phyloP scores from a whole-genome alignment of 2,113 vertebrate species.

The Muntiacus muntjak region DNA sequence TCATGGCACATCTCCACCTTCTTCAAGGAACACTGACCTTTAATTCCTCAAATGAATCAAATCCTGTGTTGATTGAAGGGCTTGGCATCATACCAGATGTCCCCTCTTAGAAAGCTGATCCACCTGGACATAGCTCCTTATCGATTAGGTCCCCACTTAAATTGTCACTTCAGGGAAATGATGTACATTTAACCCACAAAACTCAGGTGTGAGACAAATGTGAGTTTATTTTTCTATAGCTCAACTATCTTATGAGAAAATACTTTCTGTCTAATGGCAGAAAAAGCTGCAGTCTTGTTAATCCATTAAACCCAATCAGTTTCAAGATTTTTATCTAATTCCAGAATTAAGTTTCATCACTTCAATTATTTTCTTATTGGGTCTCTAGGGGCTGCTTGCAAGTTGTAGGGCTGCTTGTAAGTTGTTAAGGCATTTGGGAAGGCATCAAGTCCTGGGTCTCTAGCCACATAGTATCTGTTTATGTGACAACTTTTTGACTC shows the following conservation, averaged over 20 bases:
- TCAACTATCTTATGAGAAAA: not conserved
- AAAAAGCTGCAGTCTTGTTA: not conserved
- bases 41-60: not conserved
- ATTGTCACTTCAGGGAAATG: not conserved
- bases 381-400: not conserved
- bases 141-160: not conserved
- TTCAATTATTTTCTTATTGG: not conserved
- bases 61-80: not conserved
- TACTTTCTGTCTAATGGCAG: not conserved
- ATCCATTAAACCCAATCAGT: not conserved
- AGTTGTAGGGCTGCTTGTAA: not conserved
- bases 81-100: not conserved
- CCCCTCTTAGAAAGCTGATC: not conserved
- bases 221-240: not conserved
- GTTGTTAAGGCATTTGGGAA: not conserved
- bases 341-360: not conserved
- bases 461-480: not conserved
- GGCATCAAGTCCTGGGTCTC: not conserved
- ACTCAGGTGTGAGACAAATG: not conserved
- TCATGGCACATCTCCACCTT: not conserved
- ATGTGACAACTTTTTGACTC: not conserved
- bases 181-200: not conserved
- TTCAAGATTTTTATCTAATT: not conserved
- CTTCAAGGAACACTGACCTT: not conserved
- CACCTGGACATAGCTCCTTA: not conserved